Evolutionary conservation across 2,113 vertebrate species (phyloP), one percentile per base, ranked within the genome.

Genomic region (Callaeas wilsoni): DNA sequence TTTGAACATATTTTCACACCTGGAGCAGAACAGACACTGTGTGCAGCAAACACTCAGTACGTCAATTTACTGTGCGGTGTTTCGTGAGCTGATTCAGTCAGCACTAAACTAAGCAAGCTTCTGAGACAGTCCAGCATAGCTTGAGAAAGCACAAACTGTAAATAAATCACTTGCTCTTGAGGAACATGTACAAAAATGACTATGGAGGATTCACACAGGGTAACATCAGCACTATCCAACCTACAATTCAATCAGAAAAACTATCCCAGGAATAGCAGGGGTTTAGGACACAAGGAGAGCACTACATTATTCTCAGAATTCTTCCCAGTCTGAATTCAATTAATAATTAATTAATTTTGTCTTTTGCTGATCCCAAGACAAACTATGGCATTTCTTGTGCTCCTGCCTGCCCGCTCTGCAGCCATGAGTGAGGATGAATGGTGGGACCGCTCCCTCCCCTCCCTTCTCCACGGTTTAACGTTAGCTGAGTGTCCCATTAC

Each of bases 401-500:
- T 62, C 22, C 46, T 30, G 46, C 27, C 46, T 13, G 16, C 12
- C 76, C 83, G n/a, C 57, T 56, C 50, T 41, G 47, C 74, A 90
- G 42, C 42, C 32, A 5, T 0, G 10, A 49, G 8, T 9, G 20
- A 44, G 44, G 11, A 57, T 12, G 25, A 78, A 42, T 1, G 12
- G 44, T 52, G 32, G 16, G 19, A 37, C 7, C 35, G 18, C 26
- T 70, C 47, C 26, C 47, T 74, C 25, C 23, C 12, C 13, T 35
- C 41, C 6, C 4, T 37, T 55, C 62, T 42, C 47, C 49, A 23
- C 0, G 1, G 10, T 33, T 60, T 32, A 5, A 16, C 1, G 7
- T 21, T 18, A 44, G 22, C 37, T 29, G 19, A 63, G 47, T 8
- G 25, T 23, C n/a, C 23, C 7, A 1, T 8, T 27, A 42, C 1